Conservation (phyloP, 2,797 vertebrate genomes). For the Dendrocincla tyrannina region DNA sequence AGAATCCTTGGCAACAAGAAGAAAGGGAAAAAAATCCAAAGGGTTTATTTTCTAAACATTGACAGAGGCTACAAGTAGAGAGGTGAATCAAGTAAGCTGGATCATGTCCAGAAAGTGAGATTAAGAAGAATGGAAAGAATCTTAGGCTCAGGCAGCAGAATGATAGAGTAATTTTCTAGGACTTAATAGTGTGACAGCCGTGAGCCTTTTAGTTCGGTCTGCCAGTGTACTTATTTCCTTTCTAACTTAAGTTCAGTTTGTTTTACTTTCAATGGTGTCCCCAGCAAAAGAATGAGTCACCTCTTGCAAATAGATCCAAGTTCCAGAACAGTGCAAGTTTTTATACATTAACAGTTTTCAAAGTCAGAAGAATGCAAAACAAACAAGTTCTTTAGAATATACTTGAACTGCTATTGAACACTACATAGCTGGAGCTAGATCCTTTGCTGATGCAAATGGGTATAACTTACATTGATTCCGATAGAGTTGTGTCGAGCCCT, state of each 20-base stretch:
- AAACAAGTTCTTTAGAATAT: constrained; percentile 16
- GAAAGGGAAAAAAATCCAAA: constrained; percentile 9
- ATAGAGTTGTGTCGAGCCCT: background rate
- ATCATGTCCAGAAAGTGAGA: constrained; percentile 54
- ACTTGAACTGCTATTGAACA: background rate
- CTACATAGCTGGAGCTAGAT: background rate
- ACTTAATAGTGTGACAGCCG: background rate
- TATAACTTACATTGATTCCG: background rate
- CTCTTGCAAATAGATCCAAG: background rate
- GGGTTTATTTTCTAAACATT: constrained; percentile 38
- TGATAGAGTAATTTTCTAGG: constrained; percentile 15
- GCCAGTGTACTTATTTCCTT: constrained; percentile 30
- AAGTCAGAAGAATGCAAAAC: background rate
- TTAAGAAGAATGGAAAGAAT: constrained; percentile 52
- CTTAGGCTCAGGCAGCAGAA: background rate
- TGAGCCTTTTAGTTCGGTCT: background rate
- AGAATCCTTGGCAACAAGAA: constrained; percentile 46
- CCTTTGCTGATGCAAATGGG: constrained; percentile 7
- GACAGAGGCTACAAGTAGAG: constrained; percentile 45
- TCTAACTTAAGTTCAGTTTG: constrained; percentile 33
- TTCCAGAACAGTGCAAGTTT: constrained; percentile 21
- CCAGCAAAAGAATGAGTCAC: constrained; percentile 19
- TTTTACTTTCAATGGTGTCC: constrained; percentile 34
- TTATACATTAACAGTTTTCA: constrained; percentile 3
- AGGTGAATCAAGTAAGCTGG: constrained; percentile 35